Evolutionary conservation across 2,113 vertebrate genomes (phyloP).

Genomic region (Ploceus nigricollis): DNA sequence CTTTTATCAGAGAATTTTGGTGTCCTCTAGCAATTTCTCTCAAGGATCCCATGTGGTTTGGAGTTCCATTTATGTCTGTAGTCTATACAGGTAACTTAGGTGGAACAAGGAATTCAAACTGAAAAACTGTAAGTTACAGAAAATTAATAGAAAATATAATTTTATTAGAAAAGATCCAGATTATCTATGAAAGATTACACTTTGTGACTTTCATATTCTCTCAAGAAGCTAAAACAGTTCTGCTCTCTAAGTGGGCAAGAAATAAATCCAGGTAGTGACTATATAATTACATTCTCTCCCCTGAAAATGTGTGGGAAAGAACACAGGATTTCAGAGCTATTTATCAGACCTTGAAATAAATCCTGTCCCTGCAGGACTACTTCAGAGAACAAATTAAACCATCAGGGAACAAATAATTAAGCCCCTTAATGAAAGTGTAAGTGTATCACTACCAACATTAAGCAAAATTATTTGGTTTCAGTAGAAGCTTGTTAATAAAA

Average conservation of each 20-base stretch:
- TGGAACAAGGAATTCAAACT: not conserved
- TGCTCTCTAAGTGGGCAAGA: not conserved
- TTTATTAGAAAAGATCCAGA: not conserved
- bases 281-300: not conserved
- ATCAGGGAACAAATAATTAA: slow-evolving; percentile 15
- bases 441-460: not conserved
- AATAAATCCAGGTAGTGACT: not conserved
- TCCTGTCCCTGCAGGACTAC: not conserved
- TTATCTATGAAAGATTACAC: not conserved
- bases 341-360: not conserved
- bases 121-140: not conserved
- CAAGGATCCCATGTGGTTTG: not conserved
- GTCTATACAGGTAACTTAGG: not conserved
- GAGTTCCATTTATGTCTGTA: not conserved
- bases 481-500: not conserved
- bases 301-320: not conserved
- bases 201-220: not conserved
- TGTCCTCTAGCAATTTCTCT: not conserved
- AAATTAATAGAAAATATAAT: not conserved
- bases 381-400: not conserved
- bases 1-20: not conserved
- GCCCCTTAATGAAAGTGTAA: not conserved
- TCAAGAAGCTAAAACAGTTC: not conserved
- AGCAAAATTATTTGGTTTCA: not conserved
- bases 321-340: not conserved